These are phyloP conservation scores for Eubucco bourcierii DNA, from an alignment of 2,113 vertebrate species.

Conservation along the genomic window DNA sequence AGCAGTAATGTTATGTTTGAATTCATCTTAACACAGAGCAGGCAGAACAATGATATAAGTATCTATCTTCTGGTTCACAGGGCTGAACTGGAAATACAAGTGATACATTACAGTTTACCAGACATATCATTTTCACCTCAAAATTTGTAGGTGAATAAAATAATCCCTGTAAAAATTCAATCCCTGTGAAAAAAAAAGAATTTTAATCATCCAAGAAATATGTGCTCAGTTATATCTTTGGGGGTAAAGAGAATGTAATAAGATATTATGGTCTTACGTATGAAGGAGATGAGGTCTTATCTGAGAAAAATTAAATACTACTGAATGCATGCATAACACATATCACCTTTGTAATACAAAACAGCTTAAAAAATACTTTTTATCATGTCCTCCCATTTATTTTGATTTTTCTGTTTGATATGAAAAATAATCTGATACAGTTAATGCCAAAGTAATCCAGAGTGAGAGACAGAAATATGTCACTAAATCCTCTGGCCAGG, in stretches of 20 bases:
- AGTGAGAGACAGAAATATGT: neutral
- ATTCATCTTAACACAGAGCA: constrained; percentile 41
- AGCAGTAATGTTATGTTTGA: constrained; percentile 12
- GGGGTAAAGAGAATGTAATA: neutral
- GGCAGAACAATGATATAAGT: constrained; percentile 39
- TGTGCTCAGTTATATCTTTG: neutral
- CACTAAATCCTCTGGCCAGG: neutral
- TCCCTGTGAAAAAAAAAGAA: neutral
- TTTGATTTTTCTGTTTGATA: constrained; percentile 6
- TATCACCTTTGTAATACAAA: neutral
- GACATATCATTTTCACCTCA: constrained; percentile 30
- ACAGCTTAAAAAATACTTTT: constrained; percentile 8
- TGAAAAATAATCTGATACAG: neutral
- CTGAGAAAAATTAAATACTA: neutral
- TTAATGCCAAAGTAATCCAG: neutral
- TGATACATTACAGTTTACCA: constrained; percentile 23
- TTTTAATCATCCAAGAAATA: constrained; percentile 36
- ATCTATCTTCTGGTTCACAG: constrained; percentile 1
- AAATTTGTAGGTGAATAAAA: constrained; percentile 45
- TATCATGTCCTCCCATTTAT: constrained; percentile 1
- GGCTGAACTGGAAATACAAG: constrained; percentile 3
- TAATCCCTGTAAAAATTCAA: constrained; percentile 32
- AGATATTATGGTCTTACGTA: neutral
- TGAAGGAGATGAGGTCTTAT: neutral
- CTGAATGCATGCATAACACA: neutral